Conservation (phyloP, 2,888 invertebrate genomes). For the Hylaea fasciaria region DNA sequence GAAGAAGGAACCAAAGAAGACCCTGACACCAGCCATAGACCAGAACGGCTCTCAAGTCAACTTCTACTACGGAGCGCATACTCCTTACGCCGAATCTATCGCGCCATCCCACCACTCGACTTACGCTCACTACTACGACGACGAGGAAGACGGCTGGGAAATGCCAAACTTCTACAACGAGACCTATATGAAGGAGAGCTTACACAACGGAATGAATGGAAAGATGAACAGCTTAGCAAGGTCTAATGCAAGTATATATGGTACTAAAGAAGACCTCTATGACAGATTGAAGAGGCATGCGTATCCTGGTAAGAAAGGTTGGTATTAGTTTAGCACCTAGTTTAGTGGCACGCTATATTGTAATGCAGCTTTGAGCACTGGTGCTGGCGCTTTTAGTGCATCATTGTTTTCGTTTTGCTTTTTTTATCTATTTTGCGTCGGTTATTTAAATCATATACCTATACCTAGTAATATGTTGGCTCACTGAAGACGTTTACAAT, state of each 20-base stretch:
- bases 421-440: no score
- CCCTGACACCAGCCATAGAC: slow-evolving; percentile 94
- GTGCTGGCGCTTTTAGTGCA: slow-evolving; percentile 36
- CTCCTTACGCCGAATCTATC: slow-evolving; percentile 97
- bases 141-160: slow-evolving; percentile 98
- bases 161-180: slow-evolving; percentile 99
- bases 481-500: no score
- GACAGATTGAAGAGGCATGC: slow-evolving; percentile 98
- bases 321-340: slow-evolving; percentile 77
- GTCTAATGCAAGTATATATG: slow-evolving; percentile 97
- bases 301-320: slow-evolving; percentile 97
- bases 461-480: no score
- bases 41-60: slow-evolving; percentile 97
- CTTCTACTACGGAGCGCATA: slow-evolving; percentile 97
- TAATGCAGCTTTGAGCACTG: slow-evolving; percentile 52
- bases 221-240: slow-evolving; percentile 97
- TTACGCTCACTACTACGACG: slow-evolving; percentile 97
- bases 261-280: slow-evolving; percentile 97
- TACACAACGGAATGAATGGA: slow-evolving; percentile 93
- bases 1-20: slow-evolving; percentile 96
- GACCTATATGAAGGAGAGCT: slow-evolving; percentile 97
- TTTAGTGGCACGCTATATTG: slow-evolving; percentile 64
- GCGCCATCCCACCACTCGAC: slow-evolving; percentile 98
- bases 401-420: background rate
- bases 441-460: no score